Base-by-base conservation (phyloP, 2,888 invertebrate species). In the Rhimphoctona megacephalus region DNA sequence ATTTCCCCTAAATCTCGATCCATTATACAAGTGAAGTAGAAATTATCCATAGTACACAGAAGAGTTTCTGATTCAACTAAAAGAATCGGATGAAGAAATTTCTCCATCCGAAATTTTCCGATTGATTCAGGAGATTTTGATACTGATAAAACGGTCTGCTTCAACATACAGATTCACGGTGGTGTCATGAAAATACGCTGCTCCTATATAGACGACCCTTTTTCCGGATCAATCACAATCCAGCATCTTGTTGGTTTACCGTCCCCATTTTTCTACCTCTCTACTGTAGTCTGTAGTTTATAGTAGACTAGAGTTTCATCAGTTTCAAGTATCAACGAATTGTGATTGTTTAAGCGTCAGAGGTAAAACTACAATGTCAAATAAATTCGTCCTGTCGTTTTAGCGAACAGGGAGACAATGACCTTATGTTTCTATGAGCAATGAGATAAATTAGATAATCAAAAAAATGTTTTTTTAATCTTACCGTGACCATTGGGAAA, bases 171-270 rank as follows among this genome's bases (percentile, higher is more conserved):
- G 69, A 36, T 73, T 54, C 30, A 30, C 49, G 54, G 36, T 2
- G 36, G 36, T 52, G n/a, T 49, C 76, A 84, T 80, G 30, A 85
- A 81, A 81, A 52, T 69, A 49, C 17, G 19, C 43, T 30, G 25
- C 22, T 39, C 11, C 39, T 52, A 52, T 36, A 14, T 39, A 19
- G 22, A 49, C 25, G 46, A 67, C 57, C n/a, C 67, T 57, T 14
- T 49, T 64, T 30, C 25, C 39, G 46, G 81, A 85, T 81, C 81
- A 72, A 81, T 85, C 85, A 70, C 64, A 70, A 61, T 70, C 76
- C 39, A 64, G 17, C 39, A 61, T 67, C 49, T 61, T 46, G 54
- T 25, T 52, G 33, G 61, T 69, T 46, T n/a, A 25, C 22, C 22
- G n/a, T 57, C 54, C 49, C 49, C 33, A 14, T 46, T 64, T 70